Base-by-base conservation (phyloP, 2,113 vertebrate species). In the Lepidothrix coronata region DNA sequence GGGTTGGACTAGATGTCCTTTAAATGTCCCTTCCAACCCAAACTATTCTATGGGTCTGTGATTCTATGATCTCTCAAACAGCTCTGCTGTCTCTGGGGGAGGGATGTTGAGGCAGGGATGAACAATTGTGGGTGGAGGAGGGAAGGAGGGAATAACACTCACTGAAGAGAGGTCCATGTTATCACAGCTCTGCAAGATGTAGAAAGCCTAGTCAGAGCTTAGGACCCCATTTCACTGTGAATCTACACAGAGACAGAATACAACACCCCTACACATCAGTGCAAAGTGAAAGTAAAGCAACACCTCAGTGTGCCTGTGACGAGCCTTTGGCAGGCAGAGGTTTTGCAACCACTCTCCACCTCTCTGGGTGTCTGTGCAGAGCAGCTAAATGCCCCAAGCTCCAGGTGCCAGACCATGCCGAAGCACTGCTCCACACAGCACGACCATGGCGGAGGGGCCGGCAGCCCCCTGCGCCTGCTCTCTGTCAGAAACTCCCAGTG, bases 381-480 rank as follows among this genome's bases (percentile, higher is more conserved):
- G 35, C 31, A 70, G 44, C 49, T 0, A 0, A 46, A 24, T 0
- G 30, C 25, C 30, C 37, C 0, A 2, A 35, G 33, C 39, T 67
- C n/a, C 0, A 1, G 17, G 9, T 58, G 48, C 37, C 46, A 78
- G 46, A n/a, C 31, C 14, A 15, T 0, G 0, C 16, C 12, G 19
- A 46, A 0, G 0, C 55, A 8, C 18, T 15, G 15, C 35, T 77
- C 30, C 58, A 28, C 18, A 5, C 0, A 3, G 21, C 0, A 0
- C 0, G 2, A 23, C 46, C 4, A 1, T 0, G 5, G 43, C 1
- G 3, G 46, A 76, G 55, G 33, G 20, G 3, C 33, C 30, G 7
- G 55, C 43, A 88, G 23, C 33, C 37, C 57, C 21, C 51, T 9
- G 25, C 0, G 18, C 46, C 91, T 91, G 88, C 80, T 84, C 80